Base-by-base conservation (phyloP, 1,140 invertebrate species). In the Onthophagus taurus region DNA sequence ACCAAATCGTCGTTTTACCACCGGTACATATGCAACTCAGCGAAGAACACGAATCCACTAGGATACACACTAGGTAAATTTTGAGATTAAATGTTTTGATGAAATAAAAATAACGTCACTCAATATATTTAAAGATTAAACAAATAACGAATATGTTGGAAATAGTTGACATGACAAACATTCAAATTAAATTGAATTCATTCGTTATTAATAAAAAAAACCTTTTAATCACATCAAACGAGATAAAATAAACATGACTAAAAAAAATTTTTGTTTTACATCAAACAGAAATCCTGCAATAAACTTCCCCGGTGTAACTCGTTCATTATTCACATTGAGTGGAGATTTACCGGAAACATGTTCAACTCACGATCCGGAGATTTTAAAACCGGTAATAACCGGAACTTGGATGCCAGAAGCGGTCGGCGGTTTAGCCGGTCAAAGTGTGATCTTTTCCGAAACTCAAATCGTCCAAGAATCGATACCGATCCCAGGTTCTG, bases 391-490 rank as follows among this genome's bases (percentile, higher is more conserved):
- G 1, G 80, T 88, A 54, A 78, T 92, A 51, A 79, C 89, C 24
- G 85, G 81, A 45, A 87, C 83, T 2, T 88, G 85, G 85, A 81
- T 85, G 71, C 84, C 85, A 12, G 81, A 84, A 51, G 83, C 87
- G 35, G 81, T 90, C 44, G 87, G 87, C 18, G 85, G 82, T 7
- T 71, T 85, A 58, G 79, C 85, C 17, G 83, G 85, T 34, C 78
- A 81, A 47, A 83, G 83, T 54, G 73, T 87, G 20, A 80, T 92
- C 43, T 88, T 90, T 60, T 83, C 85, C 11, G 89, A 93, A 69
- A 88, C 84, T 33, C 88, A 91, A 77, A 93, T 96, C 55, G 77
- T 97, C 1, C 92, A 96, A 68, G 92, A 97, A 69, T 89, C 87
- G 44, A 83, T 97, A 44, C 75, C 81, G 9, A 92, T 97, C 50